These are phyloP conservation scores for Diaphora mendica DNA, from an alignment of 2,888 invertebrate species.

Conservation along the genomic window DNA sequence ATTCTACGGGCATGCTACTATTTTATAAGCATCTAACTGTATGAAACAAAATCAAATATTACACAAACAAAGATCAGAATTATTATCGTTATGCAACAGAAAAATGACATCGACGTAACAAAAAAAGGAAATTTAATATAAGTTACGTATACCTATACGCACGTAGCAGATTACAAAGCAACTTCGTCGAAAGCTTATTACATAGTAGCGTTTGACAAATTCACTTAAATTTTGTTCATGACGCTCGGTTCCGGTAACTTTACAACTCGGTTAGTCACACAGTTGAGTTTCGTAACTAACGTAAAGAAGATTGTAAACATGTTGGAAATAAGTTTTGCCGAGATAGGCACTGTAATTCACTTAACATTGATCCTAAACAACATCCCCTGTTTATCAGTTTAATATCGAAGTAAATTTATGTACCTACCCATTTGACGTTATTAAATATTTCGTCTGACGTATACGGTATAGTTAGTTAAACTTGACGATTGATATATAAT, in stretches of 20 bases:
- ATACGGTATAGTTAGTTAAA: background rate
- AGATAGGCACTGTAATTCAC: slow-evolving; percentile 49
- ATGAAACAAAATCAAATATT: background rate
- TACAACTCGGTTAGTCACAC: slow-evolving; percentile 70
- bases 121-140: slow-evolving; percentile 8
- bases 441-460: background rate
- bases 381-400: slow-evolving; percentile 30
- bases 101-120: background rate
- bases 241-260: slow-evolving; percentile 72
- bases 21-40: background rate
- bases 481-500: background rate
- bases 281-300: slow-evolving; percentile 56
- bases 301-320: slow-evolving; percentile 65
- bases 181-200: slow-evolving; percentile 78
- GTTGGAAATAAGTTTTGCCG: slow-evolving; percentile 61
- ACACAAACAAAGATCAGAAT: background rate
- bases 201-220: slow-evolving; percentile 79
- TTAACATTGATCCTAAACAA: slow-evolving; percentile 41
- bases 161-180: slow-evolving; percentile 60
- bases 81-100: background rate
- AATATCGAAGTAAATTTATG: background rate
- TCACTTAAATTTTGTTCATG: slow-evolving; percentile 81
- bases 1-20: background rate
- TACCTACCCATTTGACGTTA: background rate
- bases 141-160: slow-evolving; percentile 3